These are phyloP conservation scores for Linurgus olivaceus DNA, from an alignment of 2,797 vertebrate species.

Conservation along the genomic window DNA sequence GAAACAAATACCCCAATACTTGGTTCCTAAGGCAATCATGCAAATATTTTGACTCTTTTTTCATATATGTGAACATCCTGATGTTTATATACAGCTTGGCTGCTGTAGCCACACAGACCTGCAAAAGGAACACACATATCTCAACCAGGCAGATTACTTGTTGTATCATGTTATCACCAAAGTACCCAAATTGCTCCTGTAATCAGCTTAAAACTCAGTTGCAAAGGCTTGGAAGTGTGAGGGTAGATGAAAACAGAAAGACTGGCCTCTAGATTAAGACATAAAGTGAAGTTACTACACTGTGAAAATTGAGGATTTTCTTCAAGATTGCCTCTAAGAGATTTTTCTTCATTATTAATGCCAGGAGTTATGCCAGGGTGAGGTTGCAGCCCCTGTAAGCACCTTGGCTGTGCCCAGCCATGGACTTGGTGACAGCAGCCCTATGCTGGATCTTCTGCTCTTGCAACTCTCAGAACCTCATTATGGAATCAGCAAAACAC, in stretches of 20 bases:
- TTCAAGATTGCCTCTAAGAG: not conserved
- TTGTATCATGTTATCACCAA: not conserved
- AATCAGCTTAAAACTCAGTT: not conserved
- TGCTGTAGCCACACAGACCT: not conserved
- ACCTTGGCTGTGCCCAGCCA: not conserved
- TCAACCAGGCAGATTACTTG: not conserved
- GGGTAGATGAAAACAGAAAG: not conserved
- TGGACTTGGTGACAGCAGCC: not conserved
- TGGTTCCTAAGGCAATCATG: not conserved
- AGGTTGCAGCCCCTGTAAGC: fast-evolving
- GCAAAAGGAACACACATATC: not conserved
- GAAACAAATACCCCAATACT: not conserved
- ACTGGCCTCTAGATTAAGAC: not conserved
- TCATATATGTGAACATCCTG: not conserved
- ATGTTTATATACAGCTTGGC: not conserved
- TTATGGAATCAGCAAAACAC: not conserved
- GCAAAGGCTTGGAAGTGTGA: not conserved
- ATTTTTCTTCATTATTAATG: not conserved
- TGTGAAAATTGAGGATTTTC: fast-evolving
- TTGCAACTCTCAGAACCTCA: not conserved
- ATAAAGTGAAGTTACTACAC: not conserved
- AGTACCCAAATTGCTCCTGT: not conserved
- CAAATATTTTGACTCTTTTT: not conserved
- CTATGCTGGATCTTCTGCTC: fast-evolving
- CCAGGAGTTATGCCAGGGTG: not conserved